phyloP scores from a whole-genome alignment of 2,888 invertebrate species.

The Odontocerum albicorne region DNA sequence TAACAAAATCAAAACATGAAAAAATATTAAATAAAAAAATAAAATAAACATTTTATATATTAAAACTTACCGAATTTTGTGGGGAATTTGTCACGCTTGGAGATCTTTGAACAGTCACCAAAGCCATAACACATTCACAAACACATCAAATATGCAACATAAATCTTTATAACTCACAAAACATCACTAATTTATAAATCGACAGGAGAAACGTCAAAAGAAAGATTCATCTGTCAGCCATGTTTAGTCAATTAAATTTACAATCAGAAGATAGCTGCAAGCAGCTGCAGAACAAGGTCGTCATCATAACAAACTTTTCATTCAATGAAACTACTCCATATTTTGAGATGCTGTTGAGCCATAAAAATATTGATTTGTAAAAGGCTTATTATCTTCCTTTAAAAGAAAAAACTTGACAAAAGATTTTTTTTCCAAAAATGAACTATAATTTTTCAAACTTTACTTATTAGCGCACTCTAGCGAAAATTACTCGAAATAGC shows the following conservation, averaged over 20 bases:
- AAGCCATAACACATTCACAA: constrained; percentile 56
- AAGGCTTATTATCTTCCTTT: no score
- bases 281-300: constrained; percentile 23
- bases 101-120: constrained; percentile 73
- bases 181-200: constrained; percentile 19
- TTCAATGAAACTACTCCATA: background rate
- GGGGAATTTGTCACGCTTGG: constrained; percentile 70
- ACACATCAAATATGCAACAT: constrained; percentile 26
- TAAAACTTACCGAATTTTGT: constrained; percentile 57
- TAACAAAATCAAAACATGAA: background rate
- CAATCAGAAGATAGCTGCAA: constrained; percentile 19
- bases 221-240: constrained; percentile 32
- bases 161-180: constrained; percentile 20
- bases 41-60: constrained; percentile 15
- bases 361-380: no score
- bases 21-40: background rate
- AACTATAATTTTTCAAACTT: no score
- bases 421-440: no score
- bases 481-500: constrained; percentile 9
- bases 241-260: constrained; percentile 31
- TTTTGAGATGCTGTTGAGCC: no score
- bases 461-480: constrained; percentile 13
- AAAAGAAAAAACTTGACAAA: no score
- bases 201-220: constrained; percentile 29
- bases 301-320: constrained; percentile 4